These are phyloP conservation scores for Himalopsyche tibetana DNA, from an alignment of 2,888 invertebrate species.

Conservation along the genomic window DNA sequence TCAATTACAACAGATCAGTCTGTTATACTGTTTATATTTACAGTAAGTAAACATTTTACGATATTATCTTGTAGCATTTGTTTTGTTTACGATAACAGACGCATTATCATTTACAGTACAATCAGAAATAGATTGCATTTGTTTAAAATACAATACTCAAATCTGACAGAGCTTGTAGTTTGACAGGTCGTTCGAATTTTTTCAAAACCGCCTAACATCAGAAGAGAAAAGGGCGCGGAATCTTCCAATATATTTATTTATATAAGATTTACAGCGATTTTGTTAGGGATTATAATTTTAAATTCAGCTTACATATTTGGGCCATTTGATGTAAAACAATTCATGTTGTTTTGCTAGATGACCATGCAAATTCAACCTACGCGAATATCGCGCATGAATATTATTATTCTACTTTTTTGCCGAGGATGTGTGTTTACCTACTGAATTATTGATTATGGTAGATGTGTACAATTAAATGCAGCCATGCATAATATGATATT, in stretches of 20 bases:
- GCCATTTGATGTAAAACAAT: conserved; percentile 51
- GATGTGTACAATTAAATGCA: conserved; percentile 18
- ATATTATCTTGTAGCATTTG: background rate
- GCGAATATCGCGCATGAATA: background rate
- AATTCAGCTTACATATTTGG: conserved; percentile 51
- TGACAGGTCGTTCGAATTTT: conserved; percentile 5
- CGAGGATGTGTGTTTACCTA: background rate
- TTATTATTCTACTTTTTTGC: background rate
- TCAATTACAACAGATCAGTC: background rate
- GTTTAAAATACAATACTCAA: background rate
- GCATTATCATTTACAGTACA: background rate
- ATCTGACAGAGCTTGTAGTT: background rate
- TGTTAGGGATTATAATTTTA: background rate
- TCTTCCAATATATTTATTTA: background rate
- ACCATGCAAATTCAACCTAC: background rate
- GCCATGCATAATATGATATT: background rate
- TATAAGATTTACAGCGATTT: background rate
- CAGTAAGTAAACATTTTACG: background rate
- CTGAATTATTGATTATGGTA: conserved; percentile 15
- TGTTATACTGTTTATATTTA: background rate
- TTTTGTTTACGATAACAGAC: background rate
- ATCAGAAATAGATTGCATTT: background rate
- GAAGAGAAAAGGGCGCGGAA: background rate
- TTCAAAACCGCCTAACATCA: background rate
- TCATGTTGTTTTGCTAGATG: conserved; percentile 22